Base-by-base conservation (phyloP, 2,888 invertebrate genomes). In the Macroteleia sp. region DNA sequence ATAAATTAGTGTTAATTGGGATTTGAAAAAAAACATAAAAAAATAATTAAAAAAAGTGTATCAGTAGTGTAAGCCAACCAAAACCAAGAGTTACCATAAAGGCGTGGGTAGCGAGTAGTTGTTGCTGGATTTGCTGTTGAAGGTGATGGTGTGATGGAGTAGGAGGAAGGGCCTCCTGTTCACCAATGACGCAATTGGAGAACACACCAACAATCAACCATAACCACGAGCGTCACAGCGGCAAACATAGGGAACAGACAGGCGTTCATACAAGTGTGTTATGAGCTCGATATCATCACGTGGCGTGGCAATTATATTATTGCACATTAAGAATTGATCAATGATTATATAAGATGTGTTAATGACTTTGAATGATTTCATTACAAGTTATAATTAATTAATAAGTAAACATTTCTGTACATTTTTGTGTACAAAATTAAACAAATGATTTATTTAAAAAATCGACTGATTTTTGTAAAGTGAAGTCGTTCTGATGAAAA, bases 151-250 rank as follows among this genome's bases (percentile, higher is more conserved):
- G 91, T 88, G 89, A 85, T 88, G 89, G 89, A 89, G 90, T 89
- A 90, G 91, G 91, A 90, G 91, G 87, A 85, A 89, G 88, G 88
- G 89, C 88, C 91, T 91, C 91, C 91, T 91, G 88, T 90, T 90
- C 89, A 88, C 89, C 89, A 89, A 88, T 88, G 88, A 87, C 89
- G 90, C 88, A 88, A 89, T 90, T 89, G 90, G 89, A 90, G 91
- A 91, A 90, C 90, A 91, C 91, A 91, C 91, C 91, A 91, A 91
- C 90, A 91, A 91, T 91, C 91, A 91, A 91, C 91, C 91, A 91
- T 90, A 90, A 91, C 90, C 90, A 91, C 90, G 91, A 90, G 90
- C 90, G 90, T 89, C 90, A 90, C 91, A 91, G 90, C 91, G 90
- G 90, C 90, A 91, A 90, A 91, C 90, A 91, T 90, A 89, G 87